A percentile compares a stretch with the other conserved stretches of the same genome.
These are phyloP conservation scores for Lutjanus campechanus DNA, from an alignment of 2,797 vertebrate genomes.

Conservation along the genomic window DNA sequence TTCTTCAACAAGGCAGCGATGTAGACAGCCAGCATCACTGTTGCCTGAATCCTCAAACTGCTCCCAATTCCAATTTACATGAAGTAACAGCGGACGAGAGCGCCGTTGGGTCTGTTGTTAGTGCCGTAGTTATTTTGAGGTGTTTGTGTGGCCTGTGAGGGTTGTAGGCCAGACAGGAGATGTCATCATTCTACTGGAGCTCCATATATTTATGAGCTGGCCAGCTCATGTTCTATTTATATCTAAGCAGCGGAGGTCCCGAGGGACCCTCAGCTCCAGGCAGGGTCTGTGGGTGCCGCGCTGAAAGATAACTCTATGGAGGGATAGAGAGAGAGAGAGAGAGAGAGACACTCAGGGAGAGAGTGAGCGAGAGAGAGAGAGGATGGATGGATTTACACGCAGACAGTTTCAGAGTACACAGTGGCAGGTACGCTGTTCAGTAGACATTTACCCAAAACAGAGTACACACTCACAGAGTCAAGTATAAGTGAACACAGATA, in stretches of 20 bases:
- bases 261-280: constrained; percentile 71
- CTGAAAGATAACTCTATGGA: constrained; percentile 71
- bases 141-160: constrained; percentile 69
- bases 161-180: constrained; percentile 77
- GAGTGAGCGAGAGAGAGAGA: constrained; percentile 12
- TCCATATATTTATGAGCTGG: constrained; percentile 81
- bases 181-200: constrained; percentile 79
- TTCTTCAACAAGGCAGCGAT: not conserved
- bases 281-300: constrained; percentile 72
- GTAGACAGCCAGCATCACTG: constrained; percentile 7
- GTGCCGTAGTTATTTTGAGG: constrained; percentile 67
- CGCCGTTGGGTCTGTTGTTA: constrained; percentile 47
- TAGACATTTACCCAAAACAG: constrained; percentile 9
- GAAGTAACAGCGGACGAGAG: constrained; percentile 30
- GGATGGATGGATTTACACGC: constrained; percentile 56
- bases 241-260: constrained; percentile 77
- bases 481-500: constrained; percentile 15
- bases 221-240: constrained; percentile 84
- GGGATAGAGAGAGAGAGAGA: constrained; percentile 18
- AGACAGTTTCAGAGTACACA: constrained; percentile 50
- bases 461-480: constrained; percentile 7
- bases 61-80: constrained; percentile 43
- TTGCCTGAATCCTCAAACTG: constrained; percentile 16
- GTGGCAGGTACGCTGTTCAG: constrained; percentile 10
- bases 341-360: constrained; percentile 18